Conservation (phyloP, 2,888 invertebrate species). For the Neocrepidodera transversa region DNA sequence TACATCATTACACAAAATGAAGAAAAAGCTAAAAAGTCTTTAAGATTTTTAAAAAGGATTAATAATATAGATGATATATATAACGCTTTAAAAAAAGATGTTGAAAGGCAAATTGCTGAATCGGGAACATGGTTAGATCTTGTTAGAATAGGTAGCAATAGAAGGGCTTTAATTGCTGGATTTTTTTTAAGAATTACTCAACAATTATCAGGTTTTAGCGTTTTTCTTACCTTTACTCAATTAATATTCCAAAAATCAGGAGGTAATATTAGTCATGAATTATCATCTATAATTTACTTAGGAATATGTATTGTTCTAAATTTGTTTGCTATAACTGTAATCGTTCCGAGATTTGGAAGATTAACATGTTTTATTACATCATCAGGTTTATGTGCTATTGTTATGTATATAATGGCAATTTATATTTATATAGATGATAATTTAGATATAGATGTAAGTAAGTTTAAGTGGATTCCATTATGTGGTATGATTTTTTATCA, state of each 20-base stretch:
- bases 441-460: background rate
- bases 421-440: slow-evolving; percentile 44
- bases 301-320: background rate
- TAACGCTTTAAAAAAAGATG: slow-evolving; percentile 43
- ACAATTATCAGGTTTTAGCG: slow-evolving; percentile 49
- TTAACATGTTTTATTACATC: background rate
- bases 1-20: slow-evolving; percentile 44
- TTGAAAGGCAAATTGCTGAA: slow-evolving; percentile 52
- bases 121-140: slow-evolving; percentile 50
- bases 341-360: background rate
- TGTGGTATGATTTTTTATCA: slow-evolving; percentile 50
- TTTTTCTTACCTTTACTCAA: slow-evolving; percentile 49
- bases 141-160: slow-evolving; percentile 46
- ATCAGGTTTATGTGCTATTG: background rate
- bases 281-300: slow-evolving; percentile 37
- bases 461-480: slow-evolving; percentile 47
- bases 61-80: slow-evolving; percentile 47
- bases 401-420: slow-evolving; percentile 24
- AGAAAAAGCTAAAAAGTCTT: slow-evolving; percentile 43
- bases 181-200: slow-evolving; percentile 49
- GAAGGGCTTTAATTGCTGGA: slow-evolving; percentile 48
- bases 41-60: slow-evolving; percentile 45
- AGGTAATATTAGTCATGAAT: slow-evolving; percentile 48
- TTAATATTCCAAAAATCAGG: slow-evolving; percentile 53
- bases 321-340: background rate